Evolutionary conservation across 2,888 invertebrate genomes (phyloP), one percentile per base, ranked within the genome.

Genomic region (Pristionchus maxplancki): DNA sequence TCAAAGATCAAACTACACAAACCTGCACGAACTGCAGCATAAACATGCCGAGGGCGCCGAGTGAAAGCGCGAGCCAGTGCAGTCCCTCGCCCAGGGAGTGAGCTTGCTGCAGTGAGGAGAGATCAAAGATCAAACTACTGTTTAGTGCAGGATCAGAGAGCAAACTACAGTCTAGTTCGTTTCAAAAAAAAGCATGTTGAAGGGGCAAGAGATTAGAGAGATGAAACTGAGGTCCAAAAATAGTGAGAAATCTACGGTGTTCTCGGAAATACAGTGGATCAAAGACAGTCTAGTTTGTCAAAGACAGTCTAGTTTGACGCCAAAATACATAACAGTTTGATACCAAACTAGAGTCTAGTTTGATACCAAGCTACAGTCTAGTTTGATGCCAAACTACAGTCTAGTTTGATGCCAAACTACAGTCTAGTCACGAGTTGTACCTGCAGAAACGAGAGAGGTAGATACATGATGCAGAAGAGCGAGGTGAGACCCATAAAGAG

Each of bases 391-490:
- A 44, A 11, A 44, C 44, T 44, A 44, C 44, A 44, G 44, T 9
- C n/a, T n/a, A 44, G 44, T 44, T 44, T 44, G 44, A 44, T n/a
- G n/a, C n/a, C 44, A 44, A 44, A 11, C 44, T 44, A 44, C 6
- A 9, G 44, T 44, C 44, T 11, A 81, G 28, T 28, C 15, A 6
- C 5, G 4, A 48, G 48, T 44, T 28, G 28, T 17, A 74, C 87
- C 53, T 92, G 91, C 17, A 92, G 90, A 87, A 91, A 92, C 83
- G 90, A 90, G 4, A 92, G 88, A 24, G 92, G 92, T 11, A 92
- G 81, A 78, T 90, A 92, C 78, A 92, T 89, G 20, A 91, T 89
- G 44, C 90, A 91, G 90, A 92, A 92, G 28, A 92, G 88, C 3
- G 92, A 89, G 0, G 91, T 90, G 34, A 92, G 89, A 74, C 90